Evolutionary conservation across 2,797 vertebrate species (phyloP), one percentile per base, ranked within the genome.

Genomic region (Nannoperca obscura): DNA sequence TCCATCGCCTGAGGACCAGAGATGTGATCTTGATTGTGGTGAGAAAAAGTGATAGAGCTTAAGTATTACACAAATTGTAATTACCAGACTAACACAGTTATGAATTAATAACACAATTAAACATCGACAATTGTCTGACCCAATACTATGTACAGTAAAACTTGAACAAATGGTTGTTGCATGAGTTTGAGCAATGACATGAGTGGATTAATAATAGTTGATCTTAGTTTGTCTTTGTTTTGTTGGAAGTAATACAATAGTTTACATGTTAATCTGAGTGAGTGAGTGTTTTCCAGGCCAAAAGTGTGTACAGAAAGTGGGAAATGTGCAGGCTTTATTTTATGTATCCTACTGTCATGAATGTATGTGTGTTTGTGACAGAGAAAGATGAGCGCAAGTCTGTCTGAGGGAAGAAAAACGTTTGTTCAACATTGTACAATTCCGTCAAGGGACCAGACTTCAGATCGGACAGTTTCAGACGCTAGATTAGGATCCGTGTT

Each of bases 401-500:
- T 42, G 15, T 66, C 40, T 14, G 9, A 58, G 5, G 30, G 46
- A 10, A 68, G 9, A 54, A 60, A 47, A 19, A 63, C n/a, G 27
- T 52, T 30, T 38, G 59, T 61, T 69, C 17, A 74, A 59, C 59
- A 17, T 17, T 13, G 69, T 7, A 13, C 1, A 3, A 77, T 80
- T 44, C 22, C 52, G 40, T 32, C 7, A 2, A 32, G 50, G 50
- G 47, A 77, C 61, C 10, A 27, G 14, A 58, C 47, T 63, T 72
- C 17, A 59, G 53, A 75, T 38, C 2, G 62, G 68, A 77, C 71
- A 15, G 52, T 81, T 87, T 88, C 46, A 85, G 81, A 75, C 17
- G 30, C n/a, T 34, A 80, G 79, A 89, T 86, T 67, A 76, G 27
- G 42, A 76, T 68, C 61, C 36, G 22, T 91, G 88, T 91, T 90